Base-by-base conservation (phyloP, 2,888 invertebrate species). In the Hyposoter didymator region DNA sequence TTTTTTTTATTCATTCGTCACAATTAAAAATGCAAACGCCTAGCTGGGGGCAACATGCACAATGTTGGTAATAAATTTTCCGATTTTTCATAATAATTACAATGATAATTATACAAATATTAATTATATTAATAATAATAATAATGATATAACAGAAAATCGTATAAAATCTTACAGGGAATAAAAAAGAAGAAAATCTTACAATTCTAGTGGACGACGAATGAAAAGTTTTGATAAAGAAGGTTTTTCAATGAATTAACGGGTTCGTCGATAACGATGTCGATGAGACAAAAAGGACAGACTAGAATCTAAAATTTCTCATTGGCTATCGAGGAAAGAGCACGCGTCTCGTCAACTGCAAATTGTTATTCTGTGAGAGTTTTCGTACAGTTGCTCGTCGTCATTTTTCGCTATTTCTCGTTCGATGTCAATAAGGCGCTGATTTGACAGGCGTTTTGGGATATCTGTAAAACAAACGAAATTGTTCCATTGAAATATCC, bases 261-360 rank as follows among this genome's bases (percentile, higher is more conserved):
- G 85, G 14, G 22, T 47, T 47, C 2, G 19, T 52, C 49, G 35
- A 49, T 70, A 43, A 74, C 52, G 52, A 72, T n/a, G 19, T 67
- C 32, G 52, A 52, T 19, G 55, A 73, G 35, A 78, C 74, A 35
- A 72, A 14, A 69, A 7, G 66, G 88, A 88, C 86, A 91, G 92
- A 92, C 92, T 92, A 92, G 92, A 93, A 91, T 92, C 91, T 92
- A 91, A 91, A 91, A 90, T 84, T 89, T 89, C 85, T 88, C 88
- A 74, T 62, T 47, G 72, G 70, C 82, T 49, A 55, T 89, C 84
- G 88, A 90, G 35, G 86, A 79, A 90, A 90, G 91, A 91, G 91
- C 91, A 91, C 90, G 91, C 90, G 91, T 92, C 28, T 59, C 59
- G 28, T 87, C 90, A 91, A 91, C 90, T 90, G 90, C 89, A 88